Base-by-base conservation (phyloP, 2,888 invertebrate species). In the Dynastes hyllus region DNA sequence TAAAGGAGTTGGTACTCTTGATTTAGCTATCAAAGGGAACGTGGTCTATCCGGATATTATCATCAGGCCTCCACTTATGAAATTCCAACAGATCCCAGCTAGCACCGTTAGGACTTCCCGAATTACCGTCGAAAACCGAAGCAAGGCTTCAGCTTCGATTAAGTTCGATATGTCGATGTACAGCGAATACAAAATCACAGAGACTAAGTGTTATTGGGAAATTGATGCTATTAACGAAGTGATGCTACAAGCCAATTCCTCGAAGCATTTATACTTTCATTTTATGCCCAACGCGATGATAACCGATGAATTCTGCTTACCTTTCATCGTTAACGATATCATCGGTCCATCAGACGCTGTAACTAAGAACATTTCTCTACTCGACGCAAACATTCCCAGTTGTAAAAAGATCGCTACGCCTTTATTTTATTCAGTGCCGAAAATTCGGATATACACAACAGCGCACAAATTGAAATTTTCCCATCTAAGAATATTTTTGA, bases 281-380 rank as follows among this genome's bases (percentile, higher is more conserved):
- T 78, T 71, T 32, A 55, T 53, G 13, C 78, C 78, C 13, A 32
- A 58, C 2, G 73, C 65, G n/a, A 29, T 51, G 8, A 51, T 76
- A 8, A 55, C 45, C 16, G 66, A 65, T 2, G n/a, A 16, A 40
- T 67, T 75, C 29, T 55, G 53, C 55, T 55, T 78, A 40, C 78
- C 78, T 4, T 16, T 78, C n/a, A 75, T 50, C 8, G 27, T 78
- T 5, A 78, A 78, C 37, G 45, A 66, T 29, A 67, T 78, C 4
- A 50, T 76, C 22, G 55, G 55, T 9, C 63, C 63, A 2, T 6
- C 32, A n/a, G 1, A 0, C 13, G 32, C 29, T 1, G n/a, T 32
- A 4, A 3, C 11, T 13, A 6, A 6, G 2, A n/a, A 22, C 0
- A 29, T 65, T 6, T 37, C 29, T 6, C 22, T 65, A 32, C 13